These are phyloP conservation scores for Hippasteria phrygiana DNA, from an alignment of 53 echinoderm and acorn worm species.

Conservation along the genomic window DNA sequence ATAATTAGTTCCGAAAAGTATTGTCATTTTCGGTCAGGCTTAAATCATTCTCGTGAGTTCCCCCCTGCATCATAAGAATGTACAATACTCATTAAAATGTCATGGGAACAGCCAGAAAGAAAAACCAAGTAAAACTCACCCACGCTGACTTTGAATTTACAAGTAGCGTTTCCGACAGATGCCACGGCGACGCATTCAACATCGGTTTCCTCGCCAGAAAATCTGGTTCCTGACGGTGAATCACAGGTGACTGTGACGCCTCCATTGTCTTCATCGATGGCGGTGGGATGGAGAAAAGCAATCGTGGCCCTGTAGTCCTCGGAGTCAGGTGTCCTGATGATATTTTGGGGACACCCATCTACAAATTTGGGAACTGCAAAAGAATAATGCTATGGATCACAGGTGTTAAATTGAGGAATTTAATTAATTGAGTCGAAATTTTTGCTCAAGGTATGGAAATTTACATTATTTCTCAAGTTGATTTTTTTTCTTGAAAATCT, in stretches of 20 bases:
- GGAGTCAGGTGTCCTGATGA: background rate
- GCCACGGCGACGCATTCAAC: conserved; percentile 11
- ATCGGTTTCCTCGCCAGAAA: background rate
- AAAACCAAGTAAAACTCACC: conserved; percentile 2
- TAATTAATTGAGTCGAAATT: no score
- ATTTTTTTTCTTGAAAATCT: no score
- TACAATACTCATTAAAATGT: no score
- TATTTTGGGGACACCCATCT: background rate
- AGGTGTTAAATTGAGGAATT: no score
- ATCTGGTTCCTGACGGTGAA: conserved; percentile 25
- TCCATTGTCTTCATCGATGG: background rate
- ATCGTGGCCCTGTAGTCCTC: background rate
- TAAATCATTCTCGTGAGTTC: no score
- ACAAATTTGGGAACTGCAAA: conserved; percentile 18
- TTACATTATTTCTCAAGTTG: no score
- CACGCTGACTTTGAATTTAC: background rate
- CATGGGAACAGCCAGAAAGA: no score
- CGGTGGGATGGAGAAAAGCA: conserved; percentile 3
- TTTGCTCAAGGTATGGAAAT: no score
- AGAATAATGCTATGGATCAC: background rate
- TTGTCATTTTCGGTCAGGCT: no score
- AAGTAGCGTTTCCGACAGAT: background rate
- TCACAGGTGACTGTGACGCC: background rate
- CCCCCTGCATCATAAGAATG: no score
- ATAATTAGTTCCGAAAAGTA: no score